phyloP scores from a whole-genome alignment of 2,797 vertebrate genomes.

The Antrozous pallidus region DNA sequence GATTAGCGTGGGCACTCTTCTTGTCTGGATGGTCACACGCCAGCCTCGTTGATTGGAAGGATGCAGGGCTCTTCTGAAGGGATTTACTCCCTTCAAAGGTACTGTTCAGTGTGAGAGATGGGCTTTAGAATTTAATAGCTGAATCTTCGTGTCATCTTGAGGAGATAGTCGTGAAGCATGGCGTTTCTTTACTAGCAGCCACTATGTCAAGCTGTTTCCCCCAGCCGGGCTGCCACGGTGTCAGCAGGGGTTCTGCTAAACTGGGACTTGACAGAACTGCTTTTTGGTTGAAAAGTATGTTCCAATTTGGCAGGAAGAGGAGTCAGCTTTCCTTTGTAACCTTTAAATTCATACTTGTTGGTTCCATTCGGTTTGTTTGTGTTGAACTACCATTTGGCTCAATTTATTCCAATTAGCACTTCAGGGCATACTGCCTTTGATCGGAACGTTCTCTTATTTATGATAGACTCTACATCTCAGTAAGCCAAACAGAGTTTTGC shows the following conservation, averaged over 20 bases:
- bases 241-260: constrained; percentile 4
- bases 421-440: constrained; percentile 65
- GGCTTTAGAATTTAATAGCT: constrained; percentile 12
- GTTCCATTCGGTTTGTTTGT: constrained; percentile 65
- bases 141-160: constrained; percentile 58
- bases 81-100: not conserved
- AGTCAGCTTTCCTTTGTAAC: constrained; percentile 47
- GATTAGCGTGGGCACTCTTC: not conserved
- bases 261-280: not conserved
- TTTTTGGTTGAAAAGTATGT: constrained; percentile 26
- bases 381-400: constrained; percentile 66
- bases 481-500: constrained; percentile 64
- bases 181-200: constrained; percentile 41
- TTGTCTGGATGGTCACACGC: not conserved
- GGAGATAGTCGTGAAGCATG: not conserved
- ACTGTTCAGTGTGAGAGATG: not conserved
- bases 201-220: constrained; percentile 41
- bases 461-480: constrained; percentile 56
- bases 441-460: constrained; percentile 69
- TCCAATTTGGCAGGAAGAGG: constrained; percentile 36
- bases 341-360: constrained; percentile 52
- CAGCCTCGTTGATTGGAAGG: not conserved
- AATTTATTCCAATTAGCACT: constrained; percentile 73
- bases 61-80: not conserved
- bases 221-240: not conserved